These are phyloP conservation scores for Tringa solitaria DNA, from an alignment of 2,113 vertebrate genomes.

Conservation along the genomic window DNA sequence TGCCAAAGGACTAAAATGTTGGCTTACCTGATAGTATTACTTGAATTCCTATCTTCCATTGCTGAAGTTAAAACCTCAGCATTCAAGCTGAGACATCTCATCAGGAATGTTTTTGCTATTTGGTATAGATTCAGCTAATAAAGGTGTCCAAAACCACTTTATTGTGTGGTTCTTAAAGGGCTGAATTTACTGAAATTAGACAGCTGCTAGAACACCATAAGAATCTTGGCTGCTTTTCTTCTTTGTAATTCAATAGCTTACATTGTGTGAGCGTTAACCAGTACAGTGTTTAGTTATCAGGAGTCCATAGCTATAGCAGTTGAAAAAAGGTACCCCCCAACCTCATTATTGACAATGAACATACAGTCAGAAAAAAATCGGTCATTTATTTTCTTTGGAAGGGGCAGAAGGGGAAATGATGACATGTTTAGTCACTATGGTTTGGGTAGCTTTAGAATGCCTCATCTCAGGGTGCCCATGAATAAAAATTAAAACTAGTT, in stretches of 20 bases:
- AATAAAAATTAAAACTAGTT: background rate
- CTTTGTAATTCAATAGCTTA: conserved; percentile 5
- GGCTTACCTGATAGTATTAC: background rate
- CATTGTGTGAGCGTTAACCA: background rate
- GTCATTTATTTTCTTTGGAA: background rate
- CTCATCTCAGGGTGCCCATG: background rate
- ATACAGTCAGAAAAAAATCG: background rate
- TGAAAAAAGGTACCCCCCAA: background rate
- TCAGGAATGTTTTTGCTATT: background rate
- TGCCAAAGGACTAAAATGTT: background rate
- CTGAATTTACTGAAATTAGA: conserved; percentile 26
- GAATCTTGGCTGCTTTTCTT: background rate
- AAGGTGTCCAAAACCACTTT: background rate
- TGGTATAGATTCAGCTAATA: background rate
- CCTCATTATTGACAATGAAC: background rate
- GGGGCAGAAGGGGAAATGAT: background rate
- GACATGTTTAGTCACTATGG: background rate
- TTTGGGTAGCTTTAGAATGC: background rate
- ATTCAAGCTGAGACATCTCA: background rate
- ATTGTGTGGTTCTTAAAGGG: conserved; percentile 12
- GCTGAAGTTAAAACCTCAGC: background rate
- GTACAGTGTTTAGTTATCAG: background rate
- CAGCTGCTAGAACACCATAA: background rate
- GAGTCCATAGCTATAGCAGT: background rate
- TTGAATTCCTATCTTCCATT: background rate